Conservation (phyloP, 2,113 vertebrate genomes). For the Spea multiplicata region DNA sequence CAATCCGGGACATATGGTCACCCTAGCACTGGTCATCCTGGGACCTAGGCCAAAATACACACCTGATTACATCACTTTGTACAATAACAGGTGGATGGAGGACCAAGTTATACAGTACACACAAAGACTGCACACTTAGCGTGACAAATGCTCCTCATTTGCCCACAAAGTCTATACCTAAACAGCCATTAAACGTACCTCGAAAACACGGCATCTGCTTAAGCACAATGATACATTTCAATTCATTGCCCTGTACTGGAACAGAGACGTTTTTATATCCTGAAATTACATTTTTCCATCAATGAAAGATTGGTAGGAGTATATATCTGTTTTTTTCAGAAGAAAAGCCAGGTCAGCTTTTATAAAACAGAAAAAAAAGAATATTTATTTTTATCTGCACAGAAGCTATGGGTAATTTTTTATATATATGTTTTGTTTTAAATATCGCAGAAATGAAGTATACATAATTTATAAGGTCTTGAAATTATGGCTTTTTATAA, state of each 20-base stretch:
- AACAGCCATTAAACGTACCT: constrained; percentile 14
- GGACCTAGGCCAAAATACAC: too few species aligned
- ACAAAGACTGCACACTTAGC: too few species aligned
- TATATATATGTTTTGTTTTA: constrained; percentile 3
- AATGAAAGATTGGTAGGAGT: constrained; percentile 22
- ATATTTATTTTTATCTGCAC: constrained; percentile 22
- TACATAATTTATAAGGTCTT: not conserved
- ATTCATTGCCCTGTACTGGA: constrained; percentile 20
- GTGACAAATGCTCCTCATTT: not conserved
- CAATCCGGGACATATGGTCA: too few species aligned
- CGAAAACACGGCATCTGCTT: not conserved
- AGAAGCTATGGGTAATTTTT: not conserved
- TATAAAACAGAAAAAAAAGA: constrained; percentile 10
- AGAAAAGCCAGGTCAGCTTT: constrained; percentile 40
- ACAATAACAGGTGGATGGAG: too few species aligned
- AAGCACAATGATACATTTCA: constrained; percentile 15
- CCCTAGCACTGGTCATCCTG: too few species aligned
- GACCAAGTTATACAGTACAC: too few species aligned
- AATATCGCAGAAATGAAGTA: constrained; percentile 16
- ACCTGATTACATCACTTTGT: too few species aligned
- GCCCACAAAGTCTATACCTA: constrained; percentile 7
- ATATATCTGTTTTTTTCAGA: constrained; percentile 26
- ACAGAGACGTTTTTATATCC: constrained; percentile 23
- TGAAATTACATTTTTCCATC: constrained; percentile 39
- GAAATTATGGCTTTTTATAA: not conserved